Evolutionary conservation across 2,888 invertebrate species (phyloP).

Genomic region (Choreutis nemorana): DNA sequence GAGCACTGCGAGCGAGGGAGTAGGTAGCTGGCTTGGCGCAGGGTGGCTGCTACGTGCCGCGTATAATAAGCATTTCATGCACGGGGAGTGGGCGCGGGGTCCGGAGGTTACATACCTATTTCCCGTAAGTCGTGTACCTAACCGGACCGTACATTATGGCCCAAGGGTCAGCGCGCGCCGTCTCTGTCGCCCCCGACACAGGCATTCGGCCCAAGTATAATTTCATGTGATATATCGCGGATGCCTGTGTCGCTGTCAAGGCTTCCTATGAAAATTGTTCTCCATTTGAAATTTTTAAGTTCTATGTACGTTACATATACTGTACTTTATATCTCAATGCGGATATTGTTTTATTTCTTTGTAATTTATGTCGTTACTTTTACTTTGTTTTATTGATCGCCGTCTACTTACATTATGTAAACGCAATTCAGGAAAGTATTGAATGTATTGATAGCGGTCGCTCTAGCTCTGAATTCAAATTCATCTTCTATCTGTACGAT

Average conservation of each 20-base stretch:
- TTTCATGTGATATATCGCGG: constrained; percentile 61
- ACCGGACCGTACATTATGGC: constrained; percentile 68
- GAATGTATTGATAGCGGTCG: constrained; percentile 52
- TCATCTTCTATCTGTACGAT: constrained; percentile 64
- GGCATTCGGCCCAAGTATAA: constrained; percentile 48
- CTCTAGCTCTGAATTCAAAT: constrained; percentile 56
- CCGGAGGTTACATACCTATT: constrained; percentile 55
- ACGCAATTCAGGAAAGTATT: constrained; percentile 21
- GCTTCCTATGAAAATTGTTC: constrained; percentile 49
- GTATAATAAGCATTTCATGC: constrained; percentile 72
- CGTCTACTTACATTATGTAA: constrained; percentile 6
- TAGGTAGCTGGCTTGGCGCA: constrained; percentile 30
- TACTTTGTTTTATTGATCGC: no score
- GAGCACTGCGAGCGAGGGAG: constrained; percentile 39
- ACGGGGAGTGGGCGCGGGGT: constrained; percentile 57
- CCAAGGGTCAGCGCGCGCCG: constrained; percentile 61
- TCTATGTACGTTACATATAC: no score
- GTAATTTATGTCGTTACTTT: no score
- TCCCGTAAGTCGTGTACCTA: constrained; percentile 66
- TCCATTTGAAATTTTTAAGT: no score
- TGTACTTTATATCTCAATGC: no score
- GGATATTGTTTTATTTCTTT: no score
- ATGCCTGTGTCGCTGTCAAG: constrained; percentile 42
- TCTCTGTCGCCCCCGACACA: constrained; percentile 46
- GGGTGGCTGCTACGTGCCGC: constrained; percentile 64